Evolutionary conservation across 2,797 vertebrate species (phyloP).

Genomic region (Clarias laeviceps): DNA sequence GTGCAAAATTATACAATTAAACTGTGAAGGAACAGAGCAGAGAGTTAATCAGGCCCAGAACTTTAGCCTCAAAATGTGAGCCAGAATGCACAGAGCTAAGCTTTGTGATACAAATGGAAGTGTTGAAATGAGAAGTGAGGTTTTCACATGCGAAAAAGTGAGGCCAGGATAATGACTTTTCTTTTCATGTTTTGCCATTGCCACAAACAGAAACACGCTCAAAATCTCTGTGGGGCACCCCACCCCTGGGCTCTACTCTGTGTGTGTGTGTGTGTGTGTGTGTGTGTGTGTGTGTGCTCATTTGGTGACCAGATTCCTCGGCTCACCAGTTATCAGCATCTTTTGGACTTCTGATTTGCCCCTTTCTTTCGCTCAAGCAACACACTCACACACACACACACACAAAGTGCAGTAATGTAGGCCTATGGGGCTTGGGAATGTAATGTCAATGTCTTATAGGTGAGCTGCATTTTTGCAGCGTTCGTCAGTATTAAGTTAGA

Average conservation of each 20-base stretch:
- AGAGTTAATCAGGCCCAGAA: slow-evolving; percentile 46
- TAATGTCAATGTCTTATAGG: neutral
- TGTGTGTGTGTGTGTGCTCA: slow-evolving; percentile 40
- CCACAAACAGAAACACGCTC: slow-evolving; percentile 64
- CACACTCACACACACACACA: neutral
- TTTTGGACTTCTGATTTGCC: neutral
- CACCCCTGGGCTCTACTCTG: slow-evolving; percentile 45
- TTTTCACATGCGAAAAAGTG: slow-evolving; percentile 82
- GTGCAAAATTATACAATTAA: slow-evolving; percentile 39
- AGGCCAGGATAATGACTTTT: slow-evolving; percentile 80
- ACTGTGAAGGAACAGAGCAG: slow-evolving; percentile 54
- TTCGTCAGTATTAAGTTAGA: neutral
- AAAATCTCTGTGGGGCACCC: slow-evolving; percentile 74
- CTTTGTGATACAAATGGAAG: slow-evolving; percentile 76
- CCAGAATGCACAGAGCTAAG: slow-evolving; percentile 57
- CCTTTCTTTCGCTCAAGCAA: no score
- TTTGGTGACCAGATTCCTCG: slow-evolving; percentile 48
- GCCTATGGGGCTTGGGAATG: neutral
- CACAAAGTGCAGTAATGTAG: neutral
- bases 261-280: slow-evolving; percentile 33
- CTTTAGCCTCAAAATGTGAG: slow-evolving; percentile 56
- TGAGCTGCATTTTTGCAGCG: neutral
- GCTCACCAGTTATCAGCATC: slow-evolving; percentile 20
- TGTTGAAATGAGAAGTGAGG: slow-evolving; percentile 74
- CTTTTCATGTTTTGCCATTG: slow-evolving; percentile 79